These are phyloP conservation scores for Ophioninae sp. DNA, from an alignment of 2,888 invertebrate genomes.

Conservation along the genomic window DNA sequence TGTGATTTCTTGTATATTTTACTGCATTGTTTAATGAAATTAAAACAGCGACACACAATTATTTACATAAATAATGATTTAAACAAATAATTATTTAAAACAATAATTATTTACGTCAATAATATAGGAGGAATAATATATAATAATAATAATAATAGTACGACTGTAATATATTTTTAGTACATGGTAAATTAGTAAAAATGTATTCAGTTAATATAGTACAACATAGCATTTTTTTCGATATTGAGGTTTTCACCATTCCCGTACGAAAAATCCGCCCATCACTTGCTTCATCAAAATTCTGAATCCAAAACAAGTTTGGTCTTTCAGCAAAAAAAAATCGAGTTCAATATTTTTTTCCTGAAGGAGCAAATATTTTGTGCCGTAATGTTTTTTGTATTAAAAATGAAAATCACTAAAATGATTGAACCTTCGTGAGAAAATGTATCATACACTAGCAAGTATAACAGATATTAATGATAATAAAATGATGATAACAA, in stretches of 20 bases:
- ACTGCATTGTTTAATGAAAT: background rate
- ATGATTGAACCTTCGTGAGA: background rate
- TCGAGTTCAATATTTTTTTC: background rate
- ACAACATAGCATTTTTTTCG: too few relatives aligned
- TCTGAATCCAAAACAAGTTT: background rate
- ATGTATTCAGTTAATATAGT: background rate
- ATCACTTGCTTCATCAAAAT: background rate
- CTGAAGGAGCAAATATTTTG: background rate
- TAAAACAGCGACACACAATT: background rate
- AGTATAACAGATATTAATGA: background rate
- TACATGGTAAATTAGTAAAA: background rate
- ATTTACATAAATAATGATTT: background rate
- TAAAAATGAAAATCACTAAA: background rate
- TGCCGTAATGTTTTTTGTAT: background rate
- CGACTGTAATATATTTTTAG: background rate
- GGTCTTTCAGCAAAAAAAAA: background rate
- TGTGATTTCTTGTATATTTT: background rate
- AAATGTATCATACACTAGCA: background rate
- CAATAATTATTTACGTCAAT: background rate
- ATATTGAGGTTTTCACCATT: background rate
- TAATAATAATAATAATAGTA: too few relatives aligned
- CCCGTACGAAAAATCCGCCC: background rate
- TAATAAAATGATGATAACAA: background rate
- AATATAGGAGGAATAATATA: background rate
- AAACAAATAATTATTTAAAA: too few relatives aligned